A percentile compares a stretch with the other conserved stretches of the same genome.
phyloP scores from a whole-genome alignment of 2,888 invertebrate genomes.

The Leucophenga montana region DNA sequence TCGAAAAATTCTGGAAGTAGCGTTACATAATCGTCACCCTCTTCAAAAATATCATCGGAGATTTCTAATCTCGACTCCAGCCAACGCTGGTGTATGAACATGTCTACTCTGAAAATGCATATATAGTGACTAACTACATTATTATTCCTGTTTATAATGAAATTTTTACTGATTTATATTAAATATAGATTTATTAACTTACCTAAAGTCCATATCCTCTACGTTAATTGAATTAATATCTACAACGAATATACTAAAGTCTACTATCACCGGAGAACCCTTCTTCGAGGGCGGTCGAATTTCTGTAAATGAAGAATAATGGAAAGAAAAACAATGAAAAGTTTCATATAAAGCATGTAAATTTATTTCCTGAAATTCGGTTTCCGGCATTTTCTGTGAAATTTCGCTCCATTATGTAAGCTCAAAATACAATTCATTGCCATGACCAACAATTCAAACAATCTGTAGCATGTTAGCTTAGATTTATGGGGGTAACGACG shows the following conservation, averaged over 20 bases:
- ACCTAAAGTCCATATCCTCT: slow-evolving; percentile 92
- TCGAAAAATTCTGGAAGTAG: slow-evolving; percentile 87
- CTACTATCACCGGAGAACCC: slow-evolving; percentile 83
- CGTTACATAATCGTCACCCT: slow-evolving; percentile 86
- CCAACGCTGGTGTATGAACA: slow-evolving; percentile 89
- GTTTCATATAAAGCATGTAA: no score
- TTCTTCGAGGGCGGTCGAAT: slow-evolving; percentile 84
- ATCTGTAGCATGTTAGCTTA: neutral
- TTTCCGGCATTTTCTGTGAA: no score
- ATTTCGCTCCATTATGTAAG: no score
- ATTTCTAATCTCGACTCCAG: slow-evolving; percentile 83
- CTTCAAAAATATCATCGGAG: slow-evolving; percentile 85
- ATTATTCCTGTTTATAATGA: slow-evolving; percentile 27
- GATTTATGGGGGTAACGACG: slow-evolving; percentile 3
- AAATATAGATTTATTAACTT: slow-evolving; percentile 55
- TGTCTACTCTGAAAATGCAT: slow-evolving; percentile 80
- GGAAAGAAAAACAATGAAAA: neutral
- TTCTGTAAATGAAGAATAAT: slow-evolving; percentile 76
- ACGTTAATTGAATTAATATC: slow-evolving; percentile 91
- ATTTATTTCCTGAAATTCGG: no score
- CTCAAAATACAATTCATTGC: no score
- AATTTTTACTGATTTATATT: neutral
- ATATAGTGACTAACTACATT: slow-evolving; percentile 49
- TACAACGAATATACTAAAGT: slow-evolving; percentile 87
- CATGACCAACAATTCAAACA: no score